phyloP scores from a whole-genome alignment of 2,113 vertebrate genomes.

The Pantherophis guttatus region DNA sequence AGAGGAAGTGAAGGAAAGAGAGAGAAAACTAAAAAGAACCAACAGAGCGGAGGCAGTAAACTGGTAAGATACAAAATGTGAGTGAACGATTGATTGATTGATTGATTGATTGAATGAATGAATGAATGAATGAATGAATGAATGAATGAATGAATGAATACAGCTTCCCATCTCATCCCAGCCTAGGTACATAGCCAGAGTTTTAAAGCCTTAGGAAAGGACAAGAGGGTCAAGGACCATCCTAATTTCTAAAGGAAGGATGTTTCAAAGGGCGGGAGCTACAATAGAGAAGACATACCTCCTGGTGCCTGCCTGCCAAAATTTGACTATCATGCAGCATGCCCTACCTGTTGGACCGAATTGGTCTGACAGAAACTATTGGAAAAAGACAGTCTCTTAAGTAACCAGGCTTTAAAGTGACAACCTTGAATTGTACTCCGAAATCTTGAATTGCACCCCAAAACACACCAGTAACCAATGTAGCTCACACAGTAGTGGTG shows the following conservation, averaged over 20 bases:
- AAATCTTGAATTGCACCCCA: too few relatives aligned
- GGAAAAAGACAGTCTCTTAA: too few relatives aligned
- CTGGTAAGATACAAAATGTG: slow-evolving; percentile 5
- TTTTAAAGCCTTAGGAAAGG: too few relatives aligned
- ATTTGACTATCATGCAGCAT: background rate
- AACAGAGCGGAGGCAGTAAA: background rate
- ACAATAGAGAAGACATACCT: too few relatives aligned
- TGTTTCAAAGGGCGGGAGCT: too few relatives aligned
- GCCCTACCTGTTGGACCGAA: background rate
- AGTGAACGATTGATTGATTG: slow-evolving; percentile 30
- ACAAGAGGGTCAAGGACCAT: too few relatives aligned
- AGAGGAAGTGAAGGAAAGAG: background rate
- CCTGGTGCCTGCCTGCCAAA: background rate
- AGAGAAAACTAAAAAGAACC: slow-evolving; percentile 1
- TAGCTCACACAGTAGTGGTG: too few relatives aligned
- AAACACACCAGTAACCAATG: too few relatives aligned
- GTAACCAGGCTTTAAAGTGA: too few relatives aligned
- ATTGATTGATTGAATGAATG: background rate
- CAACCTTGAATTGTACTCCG: too few relatives aligned
- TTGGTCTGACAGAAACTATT: background rate
- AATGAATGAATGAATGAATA: background rate
- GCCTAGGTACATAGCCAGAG: background rate
- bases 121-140: background rate
- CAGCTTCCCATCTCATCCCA: background rate
- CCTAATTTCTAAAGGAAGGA: background rate